A percentile compares a stretch with the other conserved stretches of the same genome.
Evolutionary conservation across 2,113 vertebrate genomes (phyloP).

Genomic region (Lophius piscatorius): DNA sequence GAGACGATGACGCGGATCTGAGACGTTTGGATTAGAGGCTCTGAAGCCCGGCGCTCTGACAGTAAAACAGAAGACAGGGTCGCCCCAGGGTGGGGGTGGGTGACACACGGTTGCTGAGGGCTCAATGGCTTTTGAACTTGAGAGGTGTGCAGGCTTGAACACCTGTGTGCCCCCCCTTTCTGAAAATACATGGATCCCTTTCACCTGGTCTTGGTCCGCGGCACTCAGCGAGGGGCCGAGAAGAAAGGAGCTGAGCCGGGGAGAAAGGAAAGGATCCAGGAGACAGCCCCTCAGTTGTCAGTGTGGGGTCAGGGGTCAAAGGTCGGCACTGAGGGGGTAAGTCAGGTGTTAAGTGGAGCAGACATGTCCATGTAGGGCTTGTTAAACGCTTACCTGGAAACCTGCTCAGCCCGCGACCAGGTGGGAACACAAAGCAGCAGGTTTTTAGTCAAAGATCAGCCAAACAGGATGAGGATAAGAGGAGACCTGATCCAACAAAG

Average conservation of each 20-base stretch:
- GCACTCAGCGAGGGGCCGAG: constrained; percentile 66
- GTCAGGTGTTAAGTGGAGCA: constrained; percentile 86
- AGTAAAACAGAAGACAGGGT: constrained; percentile 49
- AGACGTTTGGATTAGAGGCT: constrained; percentile 12
- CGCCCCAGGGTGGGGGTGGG: constrained; percentile 54
- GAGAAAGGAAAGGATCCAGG: constrained; percentile 73
- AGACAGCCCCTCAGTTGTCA: constrained; percentile 74
- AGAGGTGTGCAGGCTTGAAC: constrained; percentile 81
- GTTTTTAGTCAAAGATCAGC: constrained; percentile 49
- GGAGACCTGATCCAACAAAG: constrained; percentile 17
- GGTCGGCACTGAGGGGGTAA: constrained; percentile 74
- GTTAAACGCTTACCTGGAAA: constrained; percentile 72
- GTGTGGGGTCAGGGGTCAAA: constrained; percentile 71
- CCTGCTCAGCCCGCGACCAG: constrained; percentile 76
- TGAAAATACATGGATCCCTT: constrained; percentile 70
- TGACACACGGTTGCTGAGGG: constrained; percentile 73
- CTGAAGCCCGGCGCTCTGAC: constrained; percentile 31
- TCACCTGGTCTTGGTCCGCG: constrained; percentile 73
- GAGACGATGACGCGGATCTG: constrained; percentile 22
- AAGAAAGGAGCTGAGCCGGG: constrained; percentile 62
- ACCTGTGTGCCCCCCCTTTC: constrained; percentile 69
- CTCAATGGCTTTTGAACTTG: constrained; percentile 81
- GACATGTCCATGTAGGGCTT: constrained; percentile 67
- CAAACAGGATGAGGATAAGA: constrained; percentile 67
- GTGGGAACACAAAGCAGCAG: constrained; percentile 72